phyloP scores from a whole-genome alignment of 2,113 vertebrate species.

The Bubo scandiacus region DNA sequence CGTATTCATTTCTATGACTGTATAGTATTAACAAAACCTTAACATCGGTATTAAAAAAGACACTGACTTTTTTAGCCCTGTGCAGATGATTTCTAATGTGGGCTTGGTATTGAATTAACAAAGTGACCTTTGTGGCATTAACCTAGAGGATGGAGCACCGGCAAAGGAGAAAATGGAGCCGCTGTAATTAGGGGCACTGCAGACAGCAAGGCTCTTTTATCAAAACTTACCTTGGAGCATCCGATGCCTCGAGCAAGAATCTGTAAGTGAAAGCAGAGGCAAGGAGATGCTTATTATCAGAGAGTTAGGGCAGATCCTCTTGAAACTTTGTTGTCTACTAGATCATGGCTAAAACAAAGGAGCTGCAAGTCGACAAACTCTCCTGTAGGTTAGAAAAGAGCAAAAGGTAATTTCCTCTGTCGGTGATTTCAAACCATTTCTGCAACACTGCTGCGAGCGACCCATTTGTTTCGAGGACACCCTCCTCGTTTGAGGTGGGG shows the following conservation, averaged over 20 bases:
- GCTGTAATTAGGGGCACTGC: neutral
- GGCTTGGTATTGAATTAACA: neutral
- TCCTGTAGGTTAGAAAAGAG: neutral
- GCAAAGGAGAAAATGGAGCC: neutral
- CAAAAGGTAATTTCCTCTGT: neutral
- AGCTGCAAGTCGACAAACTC: neutral
- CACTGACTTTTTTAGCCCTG: neutral
- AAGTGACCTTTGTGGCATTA: neutral
- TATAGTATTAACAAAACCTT: neutral
- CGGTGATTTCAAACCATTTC: neutral
- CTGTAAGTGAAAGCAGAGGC: neutral
- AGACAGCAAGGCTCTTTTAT: neutral
- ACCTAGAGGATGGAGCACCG: neutral
- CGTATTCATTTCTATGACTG: neutral
- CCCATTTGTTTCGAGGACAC: no score
- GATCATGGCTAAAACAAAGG: neutral
- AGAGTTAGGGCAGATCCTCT: neutral
- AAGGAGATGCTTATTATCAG: neutral
- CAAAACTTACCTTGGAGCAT: neutral
- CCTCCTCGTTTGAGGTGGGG: neutral
- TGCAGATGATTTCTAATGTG: neutral
- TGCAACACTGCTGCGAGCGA: neutral
- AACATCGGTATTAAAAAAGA: neutral
- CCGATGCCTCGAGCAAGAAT: neutral
- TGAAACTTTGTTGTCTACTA: neutral